A percentile compares a stretch with the other conserved stretches of the same genome.
phyloP scores from a whole-genome alignment of 30 jellyfish, hydroid and myxozoan species.

The Chironex yamaguchii region DNA sequence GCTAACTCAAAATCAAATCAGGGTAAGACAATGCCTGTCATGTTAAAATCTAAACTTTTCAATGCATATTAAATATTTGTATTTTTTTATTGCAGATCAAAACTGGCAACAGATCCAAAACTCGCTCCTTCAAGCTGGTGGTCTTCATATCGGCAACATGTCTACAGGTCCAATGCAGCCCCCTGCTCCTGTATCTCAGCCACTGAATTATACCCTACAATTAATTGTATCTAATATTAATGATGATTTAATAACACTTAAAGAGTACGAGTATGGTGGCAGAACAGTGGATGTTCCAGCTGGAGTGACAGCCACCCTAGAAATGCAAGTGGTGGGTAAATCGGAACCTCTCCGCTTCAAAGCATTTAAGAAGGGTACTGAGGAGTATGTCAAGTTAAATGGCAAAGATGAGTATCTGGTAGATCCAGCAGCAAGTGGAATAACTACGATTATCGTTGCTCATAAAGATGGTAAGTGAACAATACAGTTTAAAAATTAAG shows the following conservation, averaged over 20 bases:
- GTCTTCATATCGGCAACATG: slow-evolving; percentile 8
- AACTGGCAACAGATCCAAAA: slow-evolving; percentile 91
- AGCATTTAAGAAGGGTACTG: slow-evolving; percentile 64
- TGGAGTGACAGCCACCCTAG: slow-evolving; percentile 80
- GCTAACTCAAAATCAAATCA: no score
- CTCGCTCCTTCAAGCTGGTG: slow-evolving; percentile 85
- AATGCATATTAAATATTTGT: no score
- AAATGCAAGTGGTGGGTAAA: slow-evolving; percentile 63
- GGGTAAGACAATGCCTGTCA: no score
- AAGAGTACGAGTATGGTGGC: slow-evolving; percentile 57
- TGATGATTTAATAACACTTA: slow-evolving; percentile 31
- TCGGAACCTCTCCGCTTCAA: slow-evolving; percentile 67
- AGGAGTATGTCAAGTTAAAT: slow-evolving; percentile 31
- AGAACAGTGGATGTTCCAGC: slow-evolving; percentile 78
- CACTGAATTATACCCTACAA: slow-evolving; percentile 41
- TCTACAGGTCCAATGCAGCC: slow-evolving; percentile 9
- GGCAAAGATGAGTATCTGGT: slow-evolving; percentile 73
- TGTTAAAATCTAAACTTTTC: no score
- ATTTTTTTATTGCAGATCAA: slow-evolving; percentile 70
- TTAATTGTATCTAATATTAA: slow-evolving; percentile 64
- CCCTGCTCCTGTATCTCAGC: slow-evolving; percentile 17
- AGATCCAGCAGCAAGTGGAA: slow-evolving; percentile 84
- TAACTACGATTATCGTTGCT: slow-evolving; percentile 82
- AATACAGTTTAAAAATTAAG: not conserved
- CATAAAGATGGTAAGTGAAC: slow-evolving; percentile 79